Base-by-base conservation (phyloP, 2,888 invertebrate species). In the Meghimatium bilineatum region DNA sequence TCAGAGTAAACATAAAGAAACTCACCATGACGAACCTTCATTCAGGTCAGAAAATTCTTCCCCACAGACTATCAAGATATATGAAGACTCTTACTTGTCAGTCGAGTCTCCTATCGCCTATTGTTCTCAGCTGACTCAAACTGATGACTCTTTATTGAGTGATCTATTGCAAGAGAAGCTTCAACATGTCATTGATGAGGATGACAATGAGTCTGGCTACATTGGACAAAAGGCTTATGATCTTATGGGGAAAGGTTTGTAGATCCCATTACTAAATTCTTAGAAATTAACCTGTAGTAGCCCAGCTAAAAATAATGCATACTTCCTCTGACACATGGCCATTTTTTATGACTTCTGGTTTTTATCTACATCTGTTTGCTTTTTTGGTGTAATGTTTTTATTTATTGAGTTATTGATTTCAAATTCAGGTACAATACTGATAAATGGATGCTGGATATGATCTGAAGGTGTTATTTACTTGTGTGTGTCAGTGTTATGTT, bases 191-290 rank as follows among this genome's bases (percentile, higher is more conserved):
- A 52, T 1, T 71, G 69, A 49, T 38, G 1, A 29, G 0, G 71
- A 69, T 36, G 83, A 83, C 32, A 83, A 71, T 78, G 71, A 56
- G 29, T 83, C 83, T 23, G 83, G 77, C 34, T 83, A 71, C 60
- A 66, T 77, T 78, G 77, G 78, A 49, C 56, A 49, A n/a, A 63
- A 81, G 20, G 81, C 81, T 32, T 81, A 74, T 69, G 76, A 82
- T 66, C 76, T 82, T 5, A 49, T 82, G 75, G 76, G 44, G 20
- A 76, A 75, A 66, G 82, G 82, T 82, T 60, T 29, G 74, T 82
- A 26, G 32, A 29, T 49, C 49, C 5, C 12, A 44, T 44, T 12
- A 12, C 44, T 44, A 44, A 44, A 44, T 8, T 44, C 44, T 44
- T 12, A 5, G 12, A 44, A 44, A 44, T 44, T 44, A 44, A 44